Base-by-base conservation (phyloP, 2,888 invertebrate genomes). In the Polydrusus tereticollis region DNA sequence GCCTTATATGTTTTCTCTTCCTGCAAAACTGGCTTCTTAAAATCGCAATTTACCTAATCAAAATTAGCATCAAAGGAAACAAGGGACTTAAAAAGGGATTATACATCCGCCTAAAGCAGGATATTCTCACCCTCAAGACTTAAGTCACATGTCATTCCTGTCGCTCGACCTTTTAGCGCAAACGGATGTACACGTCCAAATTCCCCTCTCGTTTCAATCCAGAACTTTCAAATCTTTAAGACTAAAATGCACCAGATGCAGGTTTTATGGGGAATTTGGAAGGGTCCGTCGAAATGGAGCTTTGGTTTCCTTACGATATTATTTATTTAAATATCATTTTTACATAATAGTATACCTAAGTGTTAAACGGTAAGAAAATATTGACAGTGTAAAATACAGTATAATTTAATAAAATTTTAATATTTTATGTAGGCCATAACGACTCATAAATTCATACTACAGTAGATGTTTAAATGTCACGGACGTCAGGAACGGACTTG, bases 61-160 rank as follows among this genome's bases (percentile, higher is more conserved):
- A 52, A 52, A 52, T 14, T 52, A 52, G 29, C 52, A 52, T 14
- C 50, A 12, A 52, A 29, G n/a, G 52, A 21, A 29, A 52, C 21
- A 14, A 52, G 21, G 52, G 29, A 16, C 3, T 29, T 26, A 8
- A 67, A 67, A 38, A 14, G 50, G 59, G 26, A 47, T 36, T 18
- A 47, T 64, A 64, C 69, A 58, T 70, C 69, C 69, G 69, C 38
- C 36, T 52, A 47, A 41, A 59, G 69, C 69, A 70, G 69, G 69
- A 70, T 38, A 70, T 64, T 70, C 69, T 64, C 69, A 69, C 69
- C 69, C 69, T 70, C 47, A 50, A 18, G 59, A 58, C 64, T 64
- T 57, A 70, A 70, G 69, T 70, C 69, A 69, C 63, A 45, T 41
- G 43, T 21, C 60, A 36, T 36, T 63, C 55, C 26, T 10, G 41